A percentile compares a stretch with the other conserved stretches of the same genome.
Conservation (phyloP, 2,888 invertebrate species). For the Ypsolopha scabrella region DNA sequence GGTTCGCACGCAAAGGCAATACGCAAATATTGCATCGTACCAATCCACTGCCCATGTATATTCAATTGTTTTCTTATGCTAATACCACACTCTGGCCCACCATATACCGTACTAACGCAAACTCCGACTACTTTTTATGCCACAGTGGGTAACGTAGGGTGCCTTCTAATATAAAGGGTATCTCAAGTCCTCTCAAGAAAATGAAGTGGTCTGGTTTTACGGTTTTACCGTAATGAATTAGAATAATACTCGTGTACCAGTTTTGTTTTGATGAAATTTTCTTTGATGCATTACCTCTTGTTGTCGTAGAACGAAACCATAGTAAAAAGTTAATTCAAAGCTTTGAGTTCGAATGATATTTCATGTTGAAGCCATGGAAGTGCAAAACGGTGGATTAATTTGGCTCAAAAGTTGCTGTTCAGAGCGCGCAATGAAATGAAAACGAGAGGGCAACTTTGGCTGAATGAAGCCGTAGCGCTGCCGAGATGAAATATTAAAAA, state of each 20-base stretch:
- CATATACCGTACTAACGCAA: background rate
- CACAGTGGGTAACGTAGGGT: background rate
- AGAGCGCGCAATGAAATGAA: slow-evolving; percentile 58
- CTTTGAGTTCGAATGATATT: slow-evolving; percentile 45
- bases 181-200: background rate
- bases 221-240: background rate
- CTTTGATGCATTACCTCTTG: background rate
- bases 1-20: background rate
- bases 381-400: slow-evolving; percentile 56
- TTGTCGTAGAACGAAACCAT: slow-evolving; percentile 2
- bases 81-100: slow-evolving; percentile 20
- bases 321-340: slow-evolving; percentile 16
- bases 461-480: slow-evolving; percentile 52
- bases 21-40: background rate
- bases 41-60: slow-evolving; percentile 1
- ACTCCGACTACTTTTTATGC: background rate
- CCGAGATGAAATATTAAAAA: slow-evolving; percentile 57
- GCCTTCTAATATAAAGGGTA: background rate
- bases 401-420: slow-evolving; percentile 48
- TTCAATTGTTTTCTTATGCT: slow-evolving; percentile 44
- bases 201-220: background rate
- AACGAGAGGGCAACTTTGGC: slow-evolving; percentile 50
- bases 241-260: background rate
- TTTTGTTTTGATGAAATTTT: background rate
- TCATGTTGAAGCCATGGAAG: slow-evolving; percentile 43